A percentile compares a stretch with the other conserved stretches of the same genome.
Conservation (phyloP, 2,888 invertebrate species). For the Xylota segnis region DNA sequence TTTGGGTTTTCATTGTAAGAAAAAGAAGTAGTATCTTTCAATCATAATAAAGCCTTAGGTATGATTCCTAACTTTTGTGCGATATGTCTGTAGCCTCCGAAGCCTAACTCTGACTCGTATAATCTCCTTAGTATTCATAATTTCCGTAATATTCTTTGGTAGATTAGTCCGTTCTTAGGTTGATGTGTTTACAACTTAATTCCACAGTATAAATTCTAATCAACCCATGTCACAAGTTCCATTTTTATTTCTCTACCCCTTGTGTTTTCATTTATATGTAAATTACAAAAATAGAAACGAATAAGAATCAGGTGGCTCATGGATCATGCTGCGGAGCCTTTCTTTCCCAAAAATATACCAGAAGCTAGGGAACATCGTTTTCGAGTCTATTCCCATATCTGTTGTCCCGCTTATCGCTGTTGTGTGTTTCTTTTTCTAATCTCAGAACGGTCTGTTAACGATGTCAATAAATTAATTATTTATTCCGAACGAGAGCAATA, state of each 20-base stretch:
- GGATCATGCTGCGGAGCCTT: background rate
- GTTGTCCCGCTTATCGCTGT: constrained; percentile 15
- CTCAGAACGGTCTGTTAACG: constrained; percentile 39
- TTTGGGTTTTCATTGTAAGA: background rate
- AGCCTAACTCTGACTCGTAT: constrained; percentile 14
- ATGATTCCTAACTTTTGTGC: background rate
- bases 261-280: constrained; percentile 36
- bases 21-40: background rate
- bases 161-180: constrained; percentile 8
- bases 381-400: background rate
- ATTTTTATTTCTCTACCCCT: constrained; percentile 14
- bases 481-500: constrained; percentile 47
- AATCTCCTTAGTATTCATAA: constrained; percentile 1
- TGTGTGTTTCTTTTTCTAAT: constrained; percentile 25
- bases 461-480: constrained; percentile 65
- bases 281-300: constrained; percentile 35
- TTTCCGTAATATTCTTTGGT: background rate
- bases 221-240: constrained; percentile 29
- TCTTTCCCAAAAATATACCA: constrained; percentile 12
- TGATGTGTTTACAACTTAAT: constrained; percentile 44
- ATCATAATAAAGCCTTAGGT: background rate
- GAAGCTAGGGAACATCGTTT: constrained; percentile 8
- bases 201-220: constrained; percentile 30
- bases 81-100: background rate
- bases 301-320: constrained; percentile 24